Evolutionary conservation across 2,888 invertebrate genomes (phyloP), one percentile per base, ranked within the genome.

Genomic region (Lampropteryx suffumata): DNA sequence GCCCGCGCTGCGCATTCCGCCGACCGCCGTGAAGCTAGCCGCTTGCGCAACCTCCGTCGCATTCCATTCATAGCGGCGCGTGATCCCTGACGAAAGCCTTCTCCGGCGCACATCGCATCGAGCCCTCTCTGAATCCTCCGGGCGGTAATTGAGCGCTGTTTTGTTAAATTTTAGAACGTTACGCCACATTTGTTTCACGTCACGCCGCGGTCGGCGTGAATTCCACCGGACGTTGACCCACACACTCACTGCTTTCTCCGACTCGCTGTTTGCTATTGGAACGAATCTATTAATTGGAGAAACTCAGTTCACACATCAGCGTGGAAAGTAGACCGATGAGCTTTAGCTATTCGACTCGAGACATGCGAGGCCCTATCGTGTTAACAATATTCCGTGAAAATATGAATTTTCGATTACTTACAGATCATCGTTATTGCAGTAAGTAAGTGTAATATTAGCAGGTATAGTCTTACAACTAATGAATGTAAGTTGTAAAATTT

Each of bases 261-360:
- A 69, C 81, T 80, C 78, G 81, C 79, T 85, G 82, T 85, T 87
- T 86, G 82, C 89, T 86, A 89, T 89, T 88, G 89, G 88, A 90
- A 90, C 89, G 87, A 90, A 89, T 89, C 88, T 89, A 89, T 89
- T 88, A 88, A 89, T 88, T 89, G 88, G 86, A 87, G 89, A 89
- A 90, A 88, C 88, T 87, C 79, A 81, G 86, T 89, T 87, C 87
- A 89, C 88, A 89, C 85, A 88, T 88, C 84, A 83, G 82, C 82
- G 84, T 85, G 85, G 86, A 87, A 88, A 87, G 87, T 84, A 76
- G 82, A 81, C 79, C 75, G 77, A 75, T 71, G 75, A 79, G 78
- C 77, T 76, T 76, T 75, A 73, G 67, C 65, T 70, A 62, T 69
- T 60, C 57, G 62, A 71, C 42, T 57, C 45, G 44, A 56, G 56